Base-by-base conservation (phyloP, 2,797 vertebrate species). In the Ictinia mississippiensis region DNA sequence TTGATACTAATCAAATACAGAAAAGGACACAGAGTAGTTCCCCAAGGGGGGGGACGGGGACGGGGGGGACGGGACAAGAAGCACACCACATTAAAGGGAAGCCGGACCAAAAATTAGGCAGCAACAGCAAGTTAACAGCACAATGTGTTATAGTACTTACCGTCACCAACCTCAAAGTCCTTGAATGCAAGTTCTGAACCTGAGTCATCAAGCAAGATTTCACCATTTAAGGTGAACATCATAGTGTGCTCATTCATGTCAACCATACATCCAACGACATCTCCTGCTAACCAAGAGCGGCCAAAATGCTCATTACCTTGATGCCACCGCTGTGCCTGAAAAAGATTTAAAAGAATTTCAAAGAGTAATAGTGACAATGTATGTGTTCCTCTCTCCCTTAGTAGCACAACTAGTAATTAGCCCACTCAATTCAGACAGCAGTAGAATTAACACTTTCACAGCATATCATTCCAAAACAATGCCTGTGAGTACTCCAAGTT, bases 241-340 rank as follows among this genome's bases (percentile, higher is more conserved):
- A 99, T 99, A n/a, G 99, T 99, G 94, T 98, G 99, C 38, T 99
- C 99, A 3, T 99, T 99, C 97, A 99, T 98, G 95, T 99, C 99
- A 70, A 99, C 99, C 99, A 99, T 99, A 85, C 99, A 99, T 12
- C 99, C 99, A 42, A 99, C 99, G 25, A 99, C 99, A 16, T 99
- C 99, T 5, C 99, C 99, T 0, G 98, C 98, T 95, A 98, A 98
- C 99, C 99, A 99, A 5, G 99, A 98, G 21, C 99, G 99, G 5
- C 99, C 99, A 88, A 99, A 99, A 97, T 99, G 99, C 83, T 99
- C 99, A 9, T 99, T 99, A 33, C 99, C 99, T 95, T 99, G 99
- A 97, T 99, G 98, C 99, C 99, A 99, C 21, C 99, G 98, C 96
- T 99, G 99, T 7, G 99, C 99, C 99, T 99, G 93, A 5, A 65